Conservation (phyloP, 2,113 vertebrate genomes). For the Dicaeum eximium region DNA sequence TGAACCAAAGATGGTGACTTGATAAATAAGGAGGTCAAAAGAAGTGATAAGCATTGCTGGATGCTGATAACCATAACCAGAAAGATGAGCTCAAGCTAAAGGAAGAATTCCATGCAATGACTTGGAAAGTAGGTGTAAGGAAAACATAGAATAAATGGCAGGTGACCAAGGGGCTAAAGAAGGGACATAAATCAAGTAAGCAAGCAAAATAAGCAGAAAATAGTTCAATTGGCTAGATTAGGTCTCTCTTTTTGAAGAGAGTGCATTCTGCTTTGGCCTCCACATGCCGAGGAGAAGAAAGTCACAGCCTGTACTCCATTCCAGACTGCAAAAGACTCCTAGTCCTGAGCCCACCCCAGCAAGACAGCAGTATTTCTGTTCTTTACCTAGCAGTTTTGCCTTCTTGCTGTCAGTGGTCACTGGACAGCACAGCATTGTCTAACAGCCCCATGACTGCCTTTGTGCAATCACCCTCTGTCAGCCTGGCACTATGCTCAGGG, state of each 20-base stretch:
- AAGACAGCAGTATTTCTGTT: neutral
- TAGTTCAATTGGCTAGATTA: neutral
- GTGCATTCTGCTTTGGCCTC: neutral
- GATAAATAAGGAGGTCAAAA: neutral
- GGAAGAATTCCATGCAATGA: neutral
- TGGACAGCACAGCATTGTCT: neutral
- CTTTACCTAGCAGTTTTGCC: neutral
- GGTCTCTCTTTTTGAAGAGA: neutral
- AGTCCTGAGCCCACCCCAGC: neutral
- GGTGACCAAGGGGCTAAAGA: neutral
- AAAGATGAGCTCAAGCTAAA: neutral
- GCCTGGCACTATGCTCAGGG: rapidly evolving
- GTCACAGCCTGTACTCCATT: neutral
- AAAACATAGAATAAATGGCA: neutral
- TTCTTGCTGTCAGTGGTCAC: neutral
- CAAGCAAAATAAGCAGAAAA: neutral
- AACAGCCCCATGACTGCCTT: neutral
- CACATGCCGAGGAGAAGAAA: neutral
- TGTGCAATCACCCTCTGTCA: neutral
- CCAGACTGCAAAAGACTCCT: neutral
- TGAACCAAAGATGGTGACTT: neutral
- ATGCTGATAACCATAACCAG: neutral
- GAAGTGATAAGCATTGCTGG: neutral
- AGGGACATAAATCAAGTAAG: neutral
- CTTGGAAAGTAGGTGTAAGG: neutral